A percentile compares a stretch with the other conserved stretches of the same genome.
phyloP scores from a whole-genome alignment of 2,797 vertebrate genomes.

The Aplochiton taeniatus region DNA sequence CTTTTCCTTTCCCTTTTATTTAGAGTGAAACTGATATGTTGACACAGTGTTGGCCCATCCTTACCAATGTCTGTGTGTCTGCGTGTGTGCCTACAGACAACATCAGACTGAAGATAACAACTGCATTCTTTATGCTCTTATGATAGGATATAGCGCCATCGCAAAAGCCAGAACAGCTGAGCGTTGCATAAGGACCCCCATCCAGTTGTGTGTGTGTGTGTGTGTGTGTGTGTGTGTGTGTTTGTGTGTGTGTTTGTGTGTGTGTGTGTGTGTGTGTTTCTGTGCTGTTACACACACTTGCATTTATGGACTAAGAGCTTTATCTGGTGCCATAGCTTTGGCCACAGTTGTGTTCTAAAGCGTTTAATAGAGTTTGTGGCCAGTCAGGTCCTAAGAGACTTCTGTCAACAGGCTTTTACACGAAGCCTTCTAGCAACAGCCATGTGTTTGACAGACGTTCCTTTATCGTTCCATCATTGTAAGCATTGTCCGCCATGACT shows the following conservation, averaged over 20 bases:
- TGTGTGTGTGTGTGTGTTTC: background rate
- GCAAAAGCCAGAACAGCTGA: slow-evolving; percentile 48
- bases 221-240: slow-evolving; percentile 18
- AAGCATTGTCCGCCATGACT: no score
- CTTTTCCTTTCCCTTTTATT: no score
- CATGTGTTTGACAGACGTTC: no score
- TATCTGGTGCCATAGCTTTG: slow-evolving; percentile 18
- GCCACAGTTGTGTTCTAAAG: slow-evolving; percentile 37
- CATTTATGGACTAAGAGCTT: background rate
- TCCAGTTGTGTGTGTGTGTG: slow-evolving; percentile 15
- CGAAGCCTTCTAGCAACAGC: no score
- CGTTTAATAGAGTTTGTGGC: slow-evolving; percentile 24
- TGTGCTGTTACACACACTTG: no score
- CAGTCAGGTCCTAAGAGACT: slow-evolving; percentile 21
- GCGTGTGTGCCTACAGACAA: no score
- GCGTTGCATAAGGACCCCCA: slow-evolving; percentile 31
- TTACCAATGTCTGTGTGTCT: background rate
- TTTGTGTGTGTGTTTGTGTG: background rate
- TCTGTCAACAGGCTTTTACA: slow-evolving; percentile 7
- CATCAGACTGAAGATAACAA: slow-evolving; percentile 8
- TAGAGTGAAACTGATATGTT: background rate
- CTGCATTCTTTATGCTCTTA: slow-evolving; percentile 23
- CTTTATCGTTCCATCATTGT: no score
- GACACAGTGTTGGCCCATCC: background rate
- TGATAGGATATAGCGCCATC: slow-evolving; percentile 6